Conservation (phyloP, 2,797 vertebrate genomes). For the Notoglanidium macrostoma region DNA sequence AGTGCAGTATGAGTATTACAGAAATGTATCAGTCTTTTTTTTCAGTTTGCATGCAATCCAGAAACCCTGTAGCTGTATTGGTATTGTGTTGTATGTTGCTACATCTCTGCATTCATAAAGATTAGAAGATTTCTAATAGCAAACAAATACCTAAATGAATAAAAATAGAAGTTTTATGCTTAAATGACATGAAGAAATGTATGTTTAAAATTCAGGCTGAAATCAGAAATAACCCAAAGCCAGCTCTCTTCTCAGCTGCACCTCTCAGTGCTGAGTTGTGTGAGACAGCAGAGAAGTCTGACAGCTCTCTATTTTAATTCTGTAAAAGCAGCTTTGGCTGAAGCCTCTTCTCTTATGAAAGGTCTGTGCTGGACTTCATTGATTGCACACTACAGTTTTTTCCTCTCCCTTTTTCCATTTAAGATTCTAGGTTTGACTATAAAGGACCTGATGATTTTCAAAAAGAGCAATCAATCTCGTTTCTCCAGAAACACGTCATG, state of each 20-base stretch:
- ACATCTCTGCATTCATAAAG: neutral
- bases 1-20: neutral
- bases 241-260: neutral
- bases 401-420: neutral
- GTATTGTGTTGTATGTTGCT: too few relatives aligned
- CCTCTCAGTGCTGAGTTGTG: conserved; percentile 29
- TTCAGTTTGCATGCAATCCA: neutral
- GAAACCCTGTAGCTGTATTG: neutral
- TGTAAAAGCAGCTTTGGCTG: conserved; percentile 47
- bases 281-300: conserved; percentile 47
- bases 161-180: neutral
- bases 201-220: neutral
- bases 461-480: neutral
- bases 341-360: conserved; percentile 6
- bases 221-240: neutral
- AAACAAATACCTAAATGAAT: too few relatives aligned
- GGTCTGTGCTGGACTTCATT: conserved; percentile 30
- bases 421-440: neutral
- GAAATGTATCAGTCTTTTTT: neutral
- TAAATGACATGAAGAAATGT: too few relatives aligned
- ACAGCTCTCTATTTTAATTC: conserved; percentile 58
- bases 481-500: neutral
- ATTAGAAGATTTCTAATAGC: neutral
- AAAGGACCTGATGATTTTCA: neutral
- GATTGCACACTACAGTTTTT: conserved; percentile 32